These are phyloP conservation scores for Lepilemur septentrionalis DNA, from an alignment of 2,797 vertebrate genomes.

Conservation along the genomic window DNA sequence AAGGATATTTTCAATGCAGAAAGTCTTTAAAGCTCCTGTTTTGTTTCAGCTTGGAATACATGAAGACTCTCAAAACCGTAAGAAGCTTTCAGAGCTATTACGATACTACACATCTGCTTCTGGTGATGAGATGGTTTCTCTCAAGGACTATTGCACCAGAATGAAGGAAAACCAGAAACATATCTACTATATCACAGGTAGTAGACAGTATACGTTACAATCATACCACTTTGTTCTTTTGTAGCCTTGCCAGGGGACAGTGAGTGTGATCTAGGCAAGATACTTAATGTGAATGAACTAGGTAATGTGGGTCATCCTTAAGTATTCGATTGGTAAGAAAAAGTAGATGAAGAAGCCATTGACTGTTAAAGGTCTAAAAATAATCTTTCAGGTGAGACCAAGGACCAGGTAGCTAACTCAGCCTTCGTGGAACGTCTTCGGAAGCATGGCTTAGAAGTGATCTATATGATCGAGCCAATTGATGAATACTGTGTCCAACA, in stretches of 20 bases:
- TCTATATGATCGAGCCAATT: conserved; percentile 98
- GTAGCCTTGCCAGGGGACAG: neutral
- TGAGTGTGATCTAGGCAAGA: fast-evolving
- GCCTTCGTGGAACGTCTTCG: conserved; percentile 96
- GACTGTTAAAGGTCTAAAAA: neutral
- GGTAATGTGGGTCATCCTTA: fast-evolving
- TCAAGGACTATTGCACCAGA: conserved; percentile 94
- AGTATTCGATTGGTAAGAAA: neutral
- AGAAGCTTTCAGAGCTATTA: conserved; percentile 93
- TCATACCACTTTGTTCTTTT: fast-evolving
- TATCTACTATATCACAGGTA: conserved; percentile 94
- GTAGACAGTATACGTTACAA: fast-evolving
- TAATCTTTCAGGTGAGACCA: conserved; percentile 91
- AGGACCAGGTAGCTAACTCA: conserved; percentile 97
- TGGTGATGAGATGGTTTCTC: conserved; percentile 94
- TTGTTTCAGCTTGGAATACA: conserved; percentile 91
- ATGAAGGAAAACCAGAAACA: conserved; percentile 98
- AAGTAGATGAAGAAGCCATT: neutral
- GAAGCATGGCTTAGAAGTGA: conserved; percentile 95
- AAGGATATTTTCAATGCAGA: neutral
- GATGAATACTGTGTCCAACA: conserved; percentile 99
- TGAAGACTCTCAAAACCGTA: conserved; percentile 94
- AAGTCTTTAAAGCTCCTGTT: fast-evolving
- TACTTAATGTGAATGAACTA: fast-evolving
- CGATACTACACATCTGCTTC: conserved; percentile 94